Evolutionary conservation across 1,140 invertebrate genomes (phyloP), one percentile per base, ranked within the genome.

Genomic region (Platorchestia sp.): DNA sequence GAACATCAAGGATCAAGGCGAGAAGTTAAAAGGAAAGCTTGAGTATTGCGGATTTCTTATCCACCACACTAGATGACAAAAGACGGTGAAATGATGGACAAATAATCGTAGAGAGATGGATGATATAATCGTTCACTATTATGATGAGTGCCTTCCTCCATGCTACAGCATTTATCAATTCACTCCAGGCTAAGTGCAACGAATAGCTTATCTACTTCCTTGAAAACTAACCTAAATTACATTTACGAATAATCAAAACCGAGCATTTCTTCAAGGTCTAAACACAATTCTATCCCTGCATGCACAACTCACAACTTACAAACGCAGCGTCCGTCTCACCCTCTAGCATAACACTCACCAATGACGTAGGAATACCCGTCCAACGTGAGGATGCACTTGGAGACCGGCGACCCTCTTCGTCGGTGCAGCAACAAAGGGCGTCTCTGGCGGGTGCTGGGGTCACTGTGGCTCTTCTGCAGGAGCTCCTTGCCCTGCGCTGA

Each of bases 401-500:
- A 95, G 6, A 95, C 95, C 0, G 95, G 95, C 14, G 95, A 89
- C 3, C 95, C 95, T 53, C 95, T 87, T 10, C 95, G 41, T 40
- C 89, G 75, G 47, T 95, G 95, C 36, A 90, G 95, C 41, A 51
- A 14, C 47, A 86, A 89, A 87, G 89, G 95, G 40, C 95, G 59
- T n/a, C 89, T 89, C 14, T 41, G 86, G 7, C 95, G 86, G 44
- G 75, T 40, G 59, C 86, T 59, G 40, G 95, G 95, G 45, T 95
- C 95, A 75, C 95, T 95, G 95, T 95, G 86, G 87, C 95, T 95
- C 86, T 95, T 95, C 47, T 95, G 95, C 59, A 95, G 86, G 16
- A 95, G 45, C 89, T 95, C 95, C 86, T 95, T 95, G 44, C 91
- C 91, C 45, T 93, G 91, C 91, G 91, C 91, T 40, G 91, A 93